Evolutionary conservation across 2,113 vertebrate genomes (phyloP).

Genomic region (Heliornis fulica): DNA sequence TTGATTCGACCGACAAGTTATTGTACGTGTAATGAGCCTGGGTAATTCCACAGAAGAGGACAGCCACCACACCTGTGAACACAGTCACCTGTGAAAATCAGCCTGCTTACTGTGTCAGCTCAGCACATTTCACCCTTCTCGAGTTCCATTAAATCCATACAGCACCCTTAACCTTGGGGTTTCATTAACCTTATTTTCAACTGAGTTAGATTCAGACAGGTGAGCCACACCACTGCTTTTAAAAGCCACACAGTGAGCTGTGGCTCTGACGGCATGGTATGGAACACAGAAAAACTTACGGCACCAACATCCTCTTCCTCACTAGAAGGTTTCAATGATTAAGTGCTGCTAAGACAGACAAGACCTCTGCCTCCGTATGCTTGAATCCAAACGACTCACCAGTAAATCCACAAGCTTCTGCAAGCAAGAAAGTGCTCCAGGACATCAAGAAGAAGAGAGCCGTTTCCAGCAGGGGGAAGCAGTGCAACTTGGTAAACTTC

Average conservation of each 20-base stretch:
- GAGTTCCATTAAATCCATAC: not conserved
- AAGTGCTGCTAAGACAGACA: not conserved
- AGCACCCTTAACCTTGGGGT: not conserved
- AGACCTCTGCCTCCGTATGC: not conserved
- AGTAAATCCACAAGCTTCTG: conserved; percentile 97
- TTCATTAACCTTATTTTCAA: not conserved
- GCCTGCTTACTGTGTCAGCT: not conserved
- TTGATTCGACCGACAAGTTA: conserved; percentile 91
- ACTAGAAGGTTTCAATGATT: not conserved
- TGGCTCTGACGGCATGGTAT: not conserved
- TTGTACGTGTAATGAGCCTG: conserved; percentile 97
- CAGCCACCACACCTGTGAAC: conserved; percentile 88
- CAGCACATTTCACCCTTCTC: not conserved
- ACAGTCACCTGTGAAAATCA: not conserved
- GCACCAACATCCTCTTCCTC: not conserved
- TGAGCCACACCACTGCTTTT: not conserved
- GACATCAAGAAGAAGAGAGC: conserved; percentile 99
- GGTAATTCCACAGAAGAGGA: conserved; percentile 95
- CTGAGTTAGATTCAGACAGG: not conserved
- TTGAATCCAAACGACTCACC: conserved; percentile 73
- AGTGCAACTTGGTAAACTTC: conserved; percentile 98
- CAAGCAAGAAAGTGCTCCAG: conserved; percentile 97
- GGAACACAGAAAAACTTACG: not conserved
- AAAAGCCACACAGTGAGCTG: not conserved
- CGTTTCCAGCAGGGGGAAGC: conserved; percentile 96